Percentiles rank a stretch among this genome's conserved stretches.
phyloP scores from a whole-genome alignment of 2,888 invertebrate genomes.

The Parasteatoda lunata region DNA sequence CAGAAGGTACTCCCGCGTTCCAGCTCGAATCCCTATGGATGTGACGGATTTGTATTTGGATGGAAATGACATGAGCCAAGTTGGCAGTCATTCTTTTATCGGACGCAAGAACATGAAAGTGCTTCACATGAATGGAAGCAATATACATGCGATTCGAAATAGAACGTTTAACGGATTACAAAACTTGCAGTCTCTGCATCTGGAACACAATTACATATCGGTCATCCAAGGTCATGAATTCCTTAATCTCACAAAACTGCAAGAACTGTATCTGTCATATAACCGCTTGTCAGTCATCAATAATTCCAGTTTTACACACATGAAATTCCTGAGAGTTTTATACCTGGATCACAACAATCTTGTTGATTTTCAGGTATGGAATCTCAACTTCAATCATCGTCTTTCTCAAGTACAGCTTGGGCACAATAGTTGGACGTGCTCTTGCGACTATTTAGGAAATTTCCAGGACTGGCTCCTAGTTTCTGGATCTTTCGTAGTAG shows the following conservation, averaged over 20 bases:
- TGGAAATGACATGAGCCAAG: conserved; percentile 85
- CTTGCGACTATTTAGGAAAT: conserved; percentile 86
- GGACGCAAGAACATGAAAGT: conserved; percentile 86
- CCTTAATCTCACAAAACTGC: conserved; percentile 83
- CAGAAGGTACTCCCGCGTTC: conserved; percentile 77
- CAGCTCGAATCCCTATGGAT: conserved; percentile 91
- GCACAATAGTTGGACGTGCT: conserved; percentile 86
- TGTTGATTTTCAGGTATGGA: conserved; percentile 82
- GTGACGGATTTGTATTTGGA: conserved; percentile 89
- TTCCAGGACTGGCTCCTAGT: conserved; percentile 85
- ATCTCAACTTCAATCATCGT: conserved; percentile 76
- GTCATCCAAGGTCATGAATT: conserved; percentile 86
- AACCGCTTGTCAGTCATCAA: conserved; percentile 83
- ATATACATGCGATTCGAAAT: conserved; percentile 86
- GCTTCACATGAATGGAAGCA: conserved; percentile 85
- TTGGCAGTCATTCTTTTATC: conserved; percentile 88
- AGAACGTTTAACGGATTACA: conserved; percentile 87
- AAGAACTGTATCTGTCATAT: conserved; percentile 83
- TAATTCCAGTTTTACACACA: conserved; percentile 82
- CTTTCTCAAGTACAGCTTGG: conserved; percentile 84
- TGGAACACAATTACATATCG: conserved; percentile 83
- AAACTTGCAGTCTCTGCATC: conserved; percentile 83
- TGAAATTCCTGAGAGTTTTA: conserved; percentile 81
- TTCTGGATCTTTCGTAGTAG: conserved; percentile 79
- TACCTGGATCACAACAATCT: conserved; percentile 84